phyloP scores from a whole-genome alignment of 2,888 invertebrate species.

The Drosophila neotestacea region DNA sequence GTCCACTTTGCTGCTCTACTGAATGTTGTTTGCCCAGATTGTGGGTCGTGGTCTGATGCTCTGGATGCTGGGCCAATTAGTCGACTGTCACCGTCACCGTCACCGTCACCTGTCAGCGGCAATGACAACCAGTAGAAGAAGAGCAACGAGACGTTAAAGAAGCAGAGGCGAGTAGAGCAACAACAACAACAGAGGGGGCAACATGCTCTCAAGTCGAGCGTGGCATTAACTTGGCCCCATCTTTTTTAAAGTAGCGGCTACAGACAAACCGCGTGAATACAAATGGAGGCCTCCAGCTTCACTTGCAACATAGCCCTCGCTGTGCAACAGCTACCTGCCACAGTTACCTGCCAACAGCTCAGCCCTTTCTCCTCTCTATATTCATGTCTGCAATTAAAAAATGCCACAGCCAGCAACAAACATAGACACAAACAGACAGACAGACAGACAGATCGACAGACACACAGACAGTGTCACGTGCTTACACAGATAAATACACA shows the following conservation, averaged over 20 bases:
- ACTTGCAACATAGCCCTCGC: constrained; percentile 24
- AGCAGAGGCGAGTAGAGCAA: too few relatives aligned
- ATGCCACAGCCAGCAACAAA: constrained; percentile 33
- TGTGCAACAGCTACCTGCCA: constrained; percentile 11
- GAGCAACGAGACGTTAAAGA: background rate
- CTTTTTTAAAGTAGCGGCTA: constrained; percentile 55
- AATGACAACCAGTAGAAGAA: constrained; percentile 19
- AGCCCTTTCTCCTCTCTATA: background rate
- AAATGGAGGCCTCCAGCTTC: constrained; percentile 43
- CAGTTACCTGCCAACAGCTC: background rate
- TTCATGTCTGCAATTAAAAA: constrained; percentile 49
- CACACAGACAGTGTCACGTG: constrained; percentile 17
- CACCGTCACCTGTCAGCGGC: constrained; percentile 38
- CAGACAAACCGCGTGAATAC: constrained; percentile 47
- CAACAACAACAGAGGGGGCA: constrained; percentile 15
- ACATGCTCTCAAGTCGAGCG: constrained; percentile 52
- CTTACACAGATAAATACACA: constrained; percentile 13
- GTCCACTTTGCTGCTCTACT: constrained; percentile 58
- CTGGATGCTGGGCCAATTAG: constrained; percentile 61
- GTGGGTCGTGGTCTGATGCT: constrained; percentile 51
- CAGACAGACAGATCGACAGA: constrained; percentile 7
- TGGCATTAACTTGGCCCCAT: constrained; percentile 57
- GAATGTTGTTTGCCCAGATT: constrained; percentile 45
- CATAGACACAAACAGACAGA: background rate
- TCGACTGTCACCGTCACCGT: constrained; percentile 48